phyloP scores from a whole-genome alignment of 2,113 vertebrate genomes.

The Petroica traversi region DNA sequence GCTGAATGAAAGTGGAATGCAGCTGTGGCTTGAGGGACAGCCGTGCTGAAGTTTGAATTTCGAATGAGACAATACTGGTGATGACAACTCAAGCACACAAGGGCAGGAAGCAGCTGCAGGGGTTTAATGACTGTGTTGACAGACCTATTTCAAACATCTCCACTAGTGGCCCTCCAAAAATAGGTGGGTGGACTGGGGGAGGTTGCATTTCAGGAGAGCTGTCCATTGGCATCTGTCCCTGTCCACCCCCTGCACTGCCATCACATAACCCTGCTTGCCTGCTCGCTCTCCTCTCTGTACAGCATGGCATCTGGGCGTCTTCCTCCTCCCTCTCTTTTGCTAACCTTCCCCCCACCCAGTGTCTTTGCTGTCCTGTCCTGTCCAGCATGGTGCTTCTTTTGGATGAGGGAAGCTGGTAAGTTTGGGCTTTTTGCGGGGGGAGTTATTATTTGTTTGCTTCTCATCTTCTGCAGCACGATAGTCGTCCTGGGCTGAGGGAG shows the following conservation, averaged over 20 bases:
- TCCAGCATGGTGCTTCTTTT: constrained; percentile 56
- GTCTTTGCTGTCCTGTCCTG: constrained; percentile 41
- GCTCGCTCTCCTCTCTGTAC: not conserved
- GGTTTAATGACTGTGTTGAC: not conserved
- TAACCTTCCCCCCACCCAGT: not conserved
- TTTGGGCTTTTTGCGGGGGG: not conserved
- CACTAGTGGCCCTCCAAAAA: not conserved
- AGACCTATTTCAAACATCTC: not conserved
- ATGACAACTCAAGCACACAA: not conserved
- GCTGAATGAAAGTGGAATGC: not conserved
- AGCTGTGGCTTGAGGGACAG: not conserved
- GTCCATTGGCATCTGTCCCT: constrained; percentile 12
- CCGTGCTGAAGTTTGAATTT: not conserved
- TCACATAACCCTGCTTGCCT: constrained; percentile 7
- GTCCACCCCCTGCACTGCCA: not conserved
- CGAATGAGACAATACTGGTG: not conserved
- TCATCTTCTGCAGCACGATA: constrained; percentile 59
- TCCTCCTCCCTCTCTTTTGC: not conserved
- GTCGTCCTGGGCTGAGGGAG: not conserved
- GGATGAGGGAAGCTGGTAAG: constrained; percentile 65
- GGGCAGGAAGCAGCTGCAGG: constrained; percentile 38
- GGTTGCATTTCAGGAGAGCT: not conserved
- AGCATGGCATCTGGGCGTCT: not conserved
- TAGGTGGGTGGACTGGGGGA: not conserved
- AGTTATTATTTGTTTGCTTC: constrained; percentile 40